phyloP scores from a whole-genome alignment of 2,797 vertebrate genomes.

The Poeciliopsis presidionis region DNA sequence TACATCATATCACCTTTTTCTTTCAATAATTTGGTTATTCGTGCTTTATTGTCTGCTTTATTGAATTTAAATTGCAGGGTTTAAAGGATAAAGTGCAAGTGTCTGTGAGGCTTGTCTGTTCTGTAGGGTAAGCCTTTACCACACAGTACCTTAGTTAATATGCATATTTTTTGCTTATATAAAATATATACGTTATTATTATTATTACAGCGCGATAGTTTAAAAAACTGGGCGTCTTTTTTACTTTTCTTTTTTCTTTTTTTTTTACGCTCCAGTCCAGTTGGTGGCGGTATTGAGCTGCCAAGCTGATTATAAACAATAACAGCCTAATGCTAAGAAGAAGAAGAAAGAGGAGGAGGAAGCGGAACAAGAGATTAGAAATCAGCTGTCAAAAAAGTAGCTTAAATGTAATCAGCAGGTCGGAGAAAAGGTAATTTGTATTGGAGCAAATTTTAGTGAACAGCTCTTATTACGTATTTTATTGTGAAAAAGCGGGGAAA shows the following conservation, averaged over 20 bases:
- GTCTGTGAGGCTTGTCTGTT: too few relatives aligned
- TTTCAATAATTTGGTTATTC: not conserved
- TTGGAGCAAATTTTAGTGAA: not conserved
- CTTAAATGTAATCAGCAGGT: constrained; percentile 47
- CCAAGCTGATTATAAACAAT: not conserved
- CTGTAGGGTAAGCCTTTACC: too few relatives aligned
- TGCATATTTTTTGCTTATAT: too few relatives aligned
- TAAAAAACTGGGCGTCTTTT: not conserved
- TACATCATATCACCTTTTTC: not conserved
- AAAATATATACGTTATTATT: too few relatives aligned
- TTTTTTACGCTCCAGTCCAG: not conserved
- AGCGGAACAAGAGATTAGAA: constrained; percentile 65
- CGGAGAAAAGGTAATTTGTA: constrained; percentile 49
- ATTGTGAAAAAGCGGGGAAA: not conserved
- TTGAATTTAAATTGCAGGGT: not conserved
- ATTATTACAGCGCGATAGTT: not conserved
- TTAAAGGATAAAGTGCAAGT: not conserved
- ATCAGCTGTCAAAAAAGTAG: constrained; percentile 75
- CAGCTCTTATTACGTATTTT: fast-evolving
- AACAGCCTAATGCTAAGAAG: not conserved
- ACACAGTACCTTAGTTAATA: too few relatives aligned
- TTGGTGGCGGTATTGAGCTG: not conserved
- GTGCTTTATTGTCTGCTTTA: not conserved
- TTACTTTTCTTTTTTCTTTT: not conserved
- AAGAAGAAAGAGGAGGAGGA: constrained; percentile 12